Evolutionary conservation across 2,797 vertebrate genomes (phyloP), one percentile per base, ranked within the genome.

Genomic region (Acrossocheilus fasciatus): DNA sequence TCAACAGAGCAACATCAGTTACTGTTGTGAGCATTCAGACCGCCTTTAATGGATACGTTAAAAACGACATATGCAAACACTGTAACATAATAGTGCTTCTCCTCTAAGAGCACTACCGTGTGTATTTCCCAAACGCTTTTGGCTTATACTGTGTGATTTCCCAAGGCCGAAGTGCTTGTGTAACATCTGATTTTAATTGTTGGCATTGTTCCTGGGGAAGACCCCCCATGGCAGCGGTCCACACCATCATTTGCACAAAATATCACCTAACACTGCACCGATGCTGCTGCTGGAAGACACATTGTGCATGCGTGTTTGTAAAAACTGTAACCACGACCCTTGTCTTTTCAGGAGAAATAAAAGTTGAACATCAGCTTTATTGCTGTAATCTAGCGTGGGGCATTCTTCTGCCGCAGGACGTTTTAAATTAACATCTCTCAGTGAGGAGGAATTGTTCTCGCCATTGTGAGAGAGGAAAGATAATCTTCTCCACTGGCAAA

Each of bases 41-140:
- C 87, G 79, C 88, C 75, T 69, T 76, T 92, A 93, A 94, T 89
- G 88, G 93, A 94, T 94, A 92, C 64, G 84, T 93, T 94, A 91
- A 91, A 93, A 94, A 94, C 82, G 89, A 91, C 88, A 79, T 90
- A 57, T 74, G 92, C 94, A 94, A 95, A 95, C 91, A 94, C 84
- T 23, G 47, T 20, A 83, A 59, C 84, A 95, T 88, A 94, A 94
- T 92, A 88, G 88, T 83, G 70, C 77, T 83, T 69, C 79, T 84
- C 83, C 82, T 86, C 86, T 90, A 89, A 87, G 89, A 94, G 90
- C 84, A 85, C 87, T 85, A 87, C 76, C 87, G 77, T 84, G 91
- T 92, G 92, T 91, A 90, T 86, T 93, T 94, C 90, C 91, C 92
- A 91, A 92, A 93, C 90, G 92, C 91, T 92, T 92, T 52, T n/a